A percentile compares a stretch with the other conserved stretches of the same genome.
phyloP scores from a whole-genome alignment of 2,888 invertebrate species.

The Epistrophe grossulariae region DNA sequence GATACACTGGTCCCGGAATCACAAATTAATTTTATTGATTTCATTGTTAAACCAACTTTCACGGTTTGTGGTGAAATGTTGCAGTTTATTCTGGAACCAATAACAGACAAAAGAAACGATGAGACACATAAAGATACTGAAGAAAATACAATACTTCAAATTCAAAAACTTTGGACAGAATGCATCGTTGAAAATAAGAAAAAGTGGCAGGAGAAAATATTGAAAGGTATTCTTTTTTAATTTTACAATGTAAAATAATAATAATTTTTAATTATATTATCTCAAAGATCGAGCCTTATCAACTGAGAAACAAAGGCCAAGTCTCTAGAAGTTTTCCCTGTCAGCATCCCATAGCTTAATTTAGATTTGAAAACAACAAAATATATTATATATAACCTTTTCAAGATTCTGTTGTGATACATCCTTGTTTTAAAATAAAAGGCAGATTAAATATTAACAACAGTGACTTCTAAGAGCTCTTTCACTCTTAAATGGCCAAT shows the following conservation, averaged over 20 bases:
- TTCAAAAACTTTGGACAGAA: constrained; percentile 91
- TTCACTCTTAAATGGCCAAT: no score
- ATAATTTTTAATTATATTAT: not conserved
- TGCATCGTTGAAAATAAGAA: constrained; percentile 91
- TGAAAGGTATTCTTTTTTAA: constrained; percentile 86
- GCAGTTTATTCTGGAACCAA: constrained; percentile 81
- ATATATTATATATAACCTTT: not conserved
- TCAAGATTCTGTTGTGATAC: no score
- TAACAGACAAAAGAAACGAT: constrained; percentile 67
- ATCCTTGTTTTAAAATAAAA: no score
- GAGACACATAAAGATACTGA: not conserved
- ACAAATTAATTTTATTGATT: constrained; percentile 98
- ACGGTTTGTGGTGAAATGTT: constrained; percentile 96
- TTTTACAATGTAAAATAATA: not conserved
- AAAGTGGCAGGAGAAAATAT: constrained; percentile 92
- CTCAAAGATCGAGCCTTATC: not conserved
- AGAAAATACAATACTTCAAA: constrained; percentile 84
- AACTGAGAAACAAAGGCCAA: not conserved
- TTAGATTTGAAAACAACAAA: not conserved
- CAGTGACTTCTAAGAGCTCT: no score
- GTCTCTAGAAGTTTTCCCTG: not conserved
- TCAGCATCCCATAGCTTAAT: not conserved
- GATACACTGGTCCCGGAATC: constrained; percentile 98
- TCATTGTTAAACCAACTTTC: constrained; percentile 98
- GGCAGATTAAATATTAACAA: no score